These are phyloP conservation scores for Cetoscarus ocellatus DNA, from an alignment of 2,797 vertebrate species.

Conservation along the genomic window DNA sequence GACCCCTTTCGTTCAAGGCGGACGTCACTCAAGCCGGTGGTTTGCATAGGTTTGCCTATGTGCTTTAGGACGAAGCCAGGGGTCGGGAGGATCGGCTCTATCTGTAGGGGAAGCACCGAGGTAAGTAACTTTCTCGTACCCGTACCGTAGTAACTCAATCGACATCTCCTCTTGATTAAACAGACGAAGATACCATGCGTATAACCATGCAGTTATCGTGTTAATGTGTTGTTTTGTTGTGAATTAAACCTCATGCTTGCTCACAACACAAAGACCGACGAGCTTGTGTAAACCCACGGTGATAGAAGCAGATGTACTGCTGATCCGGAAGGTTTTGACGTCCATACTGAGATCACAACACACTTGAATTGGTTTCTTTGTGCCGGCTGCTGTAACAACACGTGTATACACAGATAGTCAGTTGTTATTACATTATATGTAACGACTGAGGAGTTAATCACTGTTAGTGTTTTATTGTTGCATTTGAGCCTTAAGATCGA, in stretches of 20 bases:
- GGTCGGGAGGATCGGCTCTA: conserved; percentile 8
- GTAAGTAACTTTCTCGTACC: conserved; percentile 51
- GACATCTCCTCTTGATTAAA: not conserved
- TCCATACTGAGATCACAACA: not conserved
- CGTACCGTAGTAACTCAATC: fast-evolving
- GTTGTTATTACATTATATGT: not conserved
- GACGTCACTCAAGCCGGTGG: conserved; percentile 55
- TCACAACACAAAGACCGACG: conserved; percentile 69
- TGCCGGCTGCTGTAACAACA: not conserved
- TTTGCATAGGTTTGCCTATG: conserved; percentile 37
- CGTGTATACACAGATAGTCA: too few relatives aligned
- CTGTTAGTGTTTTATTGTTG: not conserved
- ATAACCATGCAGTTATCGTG: not conserved
- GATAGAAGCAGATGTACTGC: not conserved
- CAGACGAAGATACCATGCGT: fast-evolving
- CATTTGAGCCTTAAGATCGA: not conserved
- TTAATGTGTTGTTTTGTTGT: conserved; percentile 17
- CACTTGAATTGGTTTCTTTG: not conserved
- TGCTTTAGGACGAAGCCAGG: conserved; percentile 13
- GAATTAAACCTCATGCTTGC: conserved; percentile 6
- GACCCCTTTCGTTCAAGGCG: not conserved
- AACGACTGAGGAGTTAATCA: not conserved
- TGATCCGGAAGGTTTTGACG: not conserved
- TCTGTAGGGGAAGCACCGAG: conserved; percentile 28
- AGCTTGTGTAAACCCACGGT: conserved; percentile 31